Percentiles rank a stretch among this genome's conserved stretches.
These are phyloP conservation scores for Dendrolimus kikuchii DNA, from an alignment of 1,140 invertebrate genomes.

Conservation along the genomic window DNA sequence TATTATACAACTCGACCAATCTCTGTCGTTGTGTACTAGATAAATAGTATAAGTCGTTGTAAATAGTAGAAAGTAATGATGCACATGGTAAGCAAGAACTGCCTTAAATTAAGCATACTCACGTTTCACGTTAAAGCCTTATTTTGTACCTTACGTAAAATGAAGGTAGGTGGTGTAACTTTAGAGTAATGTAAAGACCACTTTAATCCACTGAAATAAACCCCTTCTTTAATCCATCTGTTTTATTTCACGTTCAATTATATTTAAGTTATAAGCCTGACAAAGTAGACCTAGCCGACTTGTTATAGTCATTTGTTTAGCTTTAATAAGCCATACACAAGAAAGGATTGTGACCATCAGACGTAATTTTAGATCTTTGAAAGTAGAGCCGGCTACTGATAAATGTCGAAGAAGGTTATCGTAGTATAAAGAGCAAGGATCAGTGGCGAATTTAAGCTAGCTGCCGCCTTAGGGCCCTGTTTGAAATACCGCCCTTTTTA, in stretches of 20 bases:
- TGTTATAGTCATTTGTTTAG: no score
- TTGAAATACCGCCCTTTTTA: no score
- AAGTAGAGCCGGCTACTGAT: no score
- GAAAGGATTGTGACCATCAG: no score
- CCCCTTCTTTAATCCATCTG: constrained; percentile 10
- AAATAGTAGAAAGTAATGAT: constrained; percentile 32
- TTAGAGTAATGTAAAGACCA: constrained; percentile 13
- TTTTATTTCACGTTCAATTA: not conserved
- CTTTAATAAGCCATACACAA: no score
- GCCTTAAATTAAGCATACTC: constrained; percentile 60
- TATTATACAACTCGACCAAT: constrained; percentile 45
- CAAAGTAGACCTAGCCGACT: no score
- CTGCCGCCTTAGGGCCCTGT: no score
- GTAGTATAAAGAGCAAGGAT: no score
- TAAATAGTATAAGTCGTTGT: constrained; percentile 39
- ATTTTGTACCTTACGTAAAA: constrained; percentile 62
- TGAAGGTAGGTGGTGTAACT: constrained; percentile 10
- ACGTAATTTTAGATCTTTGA: no score
- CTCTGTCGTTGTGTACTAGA: constrained; percentile 22
- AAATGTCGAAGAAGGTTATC: no score
- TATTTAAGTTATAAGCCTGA: no score
- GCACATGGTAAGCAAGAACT: constrained; percentile 52
- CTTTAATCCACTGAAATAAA: constrained; percentile 21
- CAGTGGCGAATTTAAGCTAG: no score
- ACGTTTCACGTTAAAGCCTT: constrained; percentile 67